Conservation (phyloP, 2,113 vertebrate genomes). For the Ursus arctos region DNA sequence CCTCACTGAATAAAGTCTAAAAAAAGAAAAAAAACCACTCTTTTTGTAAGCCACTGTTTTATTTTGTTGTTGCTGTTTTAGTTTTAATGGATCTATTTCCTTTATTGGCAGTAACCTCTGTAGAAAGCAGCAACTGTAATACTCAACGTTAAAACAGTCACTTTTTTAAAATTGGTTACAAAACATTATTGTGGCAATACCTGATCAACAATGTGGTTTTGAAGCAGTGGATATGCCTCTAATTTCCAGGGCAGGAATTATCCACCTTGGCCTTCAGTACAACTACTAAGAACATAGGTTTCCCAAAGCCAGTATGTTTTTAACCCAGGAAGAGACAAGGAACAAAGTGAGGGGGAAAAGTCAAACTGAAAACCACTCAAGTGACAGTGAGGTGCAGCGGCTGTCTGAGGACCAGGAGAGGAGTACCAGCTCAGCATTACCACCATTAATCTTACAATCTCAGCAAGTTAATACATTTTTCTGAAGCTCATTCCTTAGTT, state of each 20-base stretch:
- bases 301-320: background rate
- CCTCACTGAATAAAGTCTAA: background rate
- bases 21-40: background rate
- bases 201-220: background rate
- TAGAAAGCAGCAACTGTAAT: slow-evolving; percentile 98
- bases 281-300: background rate
- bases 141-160: slow-evolving; percentile 93
- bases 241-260: background rate
- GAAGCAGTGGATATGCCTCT: background rate
- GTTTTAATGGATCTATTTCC: slow-evolving; percentile 86
- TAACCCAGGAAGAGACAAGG: background rate
- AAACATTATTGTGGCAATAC: background rate
- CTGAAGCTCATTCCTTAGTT: background rate
- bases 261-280: background rate
- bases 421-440: background rate
- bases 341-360: background rate
- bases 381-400: background rate
- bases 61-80: background rate
- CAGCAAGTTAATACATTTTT: background rate
- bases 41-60: background rate
- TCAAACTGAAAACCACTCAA: background rate
- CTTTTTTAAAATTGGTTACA: background rate
- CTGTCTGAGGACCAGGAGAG: no score
- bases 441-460: background rate
- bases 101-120: slow-evolving; percentile 91